Evolutionary conservation across 2,113 vertebrate species (phyloP), one percentile per base, ranked within the genome.

Genomic region (western clawed frog (Xenopus tropicalis)): DNA sequence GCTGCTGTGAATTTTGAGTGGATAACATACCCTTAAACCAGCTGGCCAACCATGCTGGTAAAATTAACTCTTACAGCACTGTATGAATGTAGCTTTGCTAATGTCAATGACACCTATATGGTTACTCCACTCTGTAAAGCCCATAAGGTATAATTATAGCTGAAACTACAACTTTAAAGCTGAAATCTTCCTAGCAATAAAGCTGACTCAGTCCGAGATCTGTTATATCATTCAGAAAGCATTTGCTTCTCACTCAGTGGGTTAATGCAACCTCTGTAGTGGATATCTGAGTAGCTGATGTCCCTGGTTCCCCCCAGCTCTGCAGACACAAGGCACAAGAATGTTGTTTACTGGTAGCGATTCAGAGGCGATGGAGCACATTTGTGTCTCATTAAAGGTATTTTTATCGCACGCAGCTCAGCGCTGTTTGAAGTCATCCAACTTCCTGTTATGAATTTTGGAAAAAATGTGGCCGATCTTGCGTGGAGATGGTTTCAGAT

Each of bases 311-410:
- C 66, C 56, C 52, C 67, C 65, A 69, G 66, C 59, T 69, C 65
- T 17, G 56, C 65, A 74, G 72, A 74, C 64, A 74, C 72, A 75
- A 23, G 62, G 58, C 46, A 69, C 20, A 69, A 61, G 73, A 76
- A 76, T 76, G 73, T 76, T 76, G 73, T 76, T 76, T 76, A 76
- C 66, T 76, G 44, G 73, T 76, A 76, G 73, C 66, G 66, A 69
- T 69, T 76, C 58, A 24, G 58, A 76, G 73, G 59, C 66, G 46
- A 69, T 69, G 58, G 59, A 69, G 66, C 66, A 76, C 73, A 76
- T 76, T 76, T 76, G 73, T 52, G 66, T 76, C 73, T 76, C 66
- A 69, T 76, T 76, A 76, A 59, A 62, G 46, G 66, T 76, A 56
- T 76, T 76, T 76, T 76, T 76, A 69, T 76, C 66, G 56, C 66